Evolutionary conservation across 2,888 invertebrate species (phyloP).

Genomic region (Alcis repandata): DNA sequence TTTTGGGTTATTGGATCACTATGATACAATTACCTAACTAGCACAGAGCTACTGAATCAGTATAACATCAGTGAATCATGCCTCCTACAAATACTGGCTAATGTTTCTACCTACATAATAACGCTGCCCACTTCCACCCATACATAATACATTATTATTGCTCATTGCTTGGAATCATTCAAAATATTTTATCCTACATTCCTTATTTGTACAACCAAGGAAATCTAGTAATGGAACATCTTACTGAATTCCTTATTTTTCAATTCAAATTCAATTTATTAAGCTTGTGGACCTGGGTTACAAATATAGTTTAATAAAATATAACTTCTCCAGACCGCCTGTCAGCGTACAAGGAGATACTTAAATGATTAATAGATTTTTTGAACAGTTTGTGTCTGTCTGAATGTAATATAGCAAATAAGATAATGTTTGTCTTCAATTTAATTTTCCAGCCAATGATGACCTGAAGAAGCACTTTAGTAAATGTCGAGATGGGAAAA

Average conservation of each 20-base stretch:
- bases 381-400: not conserved
- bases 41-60: not conserved
- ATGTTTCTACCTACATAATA: not conserved
- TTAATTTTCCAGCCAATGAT: conserved; percentile 90
- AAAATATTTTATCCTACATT: not conserved
- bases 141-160: not conserved
- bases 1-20: not conserved
- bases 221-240: too few relatives aligned
- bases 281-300: too few relatives aligned
- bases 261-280: too few relatives aligned
- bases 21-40: too few relatives aligned
- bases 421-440: not conserved
- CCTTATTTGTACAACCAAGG: not conserved
- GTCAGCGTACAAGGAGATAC: too few relatives aligned
- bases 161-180: not conserved
- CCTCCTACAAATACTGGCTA: conserved; percentile 14
- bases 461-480: conserved; percentile 93
- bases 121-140: not conserved
- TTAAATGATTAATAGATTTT: too few relatives aligned
- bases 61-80: conserved; percentile 14
- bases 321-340: too few relatives aligned
- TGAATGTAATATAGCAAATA: not conserved
- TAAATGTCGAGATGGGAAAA: conserved; percentile 93
- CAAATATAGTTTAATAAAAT: too few relatives aligned
- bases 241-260: too few relatives aligned